These are phyloP conservation scores for Malacosoma neustria DNA, from an alignment of 2,888 invertebrate genomes.

Conservation along the genomic window DNA sequence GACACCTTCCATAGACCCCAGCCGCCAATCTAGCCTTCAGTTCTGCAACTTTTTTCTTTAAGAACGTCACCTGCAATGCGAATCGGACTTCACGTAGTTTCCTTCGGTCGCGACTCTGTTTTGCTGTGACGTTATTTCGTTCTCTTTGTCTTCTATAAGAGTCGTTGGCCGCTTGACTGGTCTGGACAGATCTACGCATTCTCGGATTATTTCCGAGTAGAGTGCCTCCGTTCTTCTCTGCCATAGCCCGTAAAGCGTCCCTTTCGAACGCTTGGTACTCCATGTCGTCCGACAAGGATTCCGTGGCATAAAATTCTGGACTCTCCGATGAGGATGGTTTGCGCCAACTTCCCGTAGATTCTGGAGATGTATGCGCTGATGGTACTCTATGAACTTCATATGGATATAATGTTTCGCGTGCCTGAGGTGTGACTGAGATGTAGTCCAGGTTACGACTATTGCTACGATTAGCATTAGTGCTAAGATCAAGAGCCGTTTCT, in stretches of 20 bases:
- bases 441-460: background rate
- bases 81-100: conserved; percentile 94
- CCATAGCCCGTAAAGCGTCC: conserved; percentile 79
- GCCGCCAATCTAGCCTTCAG: conserved; percentile 81
- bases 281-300: conserved; percentile 55
- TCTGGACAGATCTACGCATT: conserved; percentile 77
- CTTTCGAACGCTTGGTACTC: conserved; percentile 83
- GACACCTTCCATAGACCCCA: conserved; percentile 31
- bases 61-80: conserved; percentile 88
- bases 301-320: conserved; percentile 29
- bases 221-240: conserved; percentile 75
- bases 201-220: conserved; percentile 78
- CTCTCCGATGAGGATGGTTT: conserved; percentile 31
- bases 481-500: conserved; percentile 45
- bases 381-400: conserved; percentile 28
- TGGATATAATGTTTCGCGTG: conserved; percentile 22
- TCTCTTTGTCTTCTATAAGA: conserved; percentile 90
- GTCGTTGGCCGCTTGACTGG: conserved; percentile 72
- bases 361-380: conserved; percentile 34
- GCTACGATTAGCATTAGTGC: conserved; percentile 13
- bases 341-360: conserved; percentile 27
- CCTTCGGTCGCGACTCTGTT: conserved; percentile 91
- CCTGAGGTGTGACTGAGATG: too few species aligned
- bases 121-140: conserved; percentile 96
- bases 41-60: conserved; percentile 91